These are phyloP conservation scores for Cacoxenus indagator DNA, from an alignment of 2,888 invertebrate genomes.

Conservation along the genomic window DNA sequence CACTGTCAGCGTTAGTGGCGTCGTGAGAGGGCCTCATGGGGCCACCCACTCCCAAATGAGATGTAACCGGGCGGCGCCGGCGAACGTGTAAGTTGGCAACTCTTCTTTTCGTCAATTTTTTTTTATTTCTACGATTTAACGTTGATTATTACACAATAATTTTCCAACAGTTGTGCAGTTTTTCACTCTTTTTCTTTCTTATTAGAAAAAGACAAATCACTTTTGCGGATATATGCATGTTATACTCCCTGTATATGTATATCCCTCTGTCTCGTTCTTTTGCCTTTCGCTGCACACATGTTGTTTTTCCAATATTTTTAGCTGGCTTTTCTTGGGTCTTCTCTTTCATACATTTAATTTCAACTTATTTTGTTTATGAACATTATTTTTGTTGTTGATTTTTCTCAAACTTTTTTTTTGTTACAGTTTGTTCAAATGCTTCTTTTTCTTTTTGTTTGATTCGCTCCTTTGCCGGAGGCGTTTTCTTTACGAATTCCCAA, in stretches of 20 bases:
- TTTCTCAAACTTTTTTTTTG: constrained; percentile 16
- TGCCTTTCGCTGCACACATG: no score
- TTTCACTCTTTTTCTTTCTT: not conserved
- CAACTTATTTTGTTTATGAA: not conserved
- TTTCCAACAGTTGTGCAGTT: not conserved
- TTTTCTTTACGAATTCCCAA: not conserved
- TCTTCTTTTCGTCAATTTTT: not conserved
- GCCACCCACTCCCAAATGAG: not conserved
- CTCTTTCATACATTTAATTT: not conserved
- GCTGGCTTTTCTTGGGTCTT: no score
- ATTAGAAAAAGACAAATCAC: not conserved
- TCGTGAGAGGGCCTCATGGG: not conserved
- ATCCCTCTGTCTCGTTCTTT: not conserved
- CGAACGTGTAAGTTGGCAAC: not conserved
- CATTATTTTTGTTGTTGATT: not conserved
- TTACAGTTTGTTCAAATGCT: not conserved
- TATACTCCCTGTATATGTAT: no score
- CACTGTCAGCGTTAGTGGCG: not conserved
- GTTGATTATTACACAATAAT: not conserved
- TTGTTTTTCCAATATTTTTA: no score
- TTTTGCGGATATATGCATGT: not conserved
- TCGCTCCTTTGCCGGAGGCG: not conserved
- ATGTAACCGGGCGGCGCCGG: not conserved
- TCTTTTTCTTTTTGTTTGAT: not conserved
- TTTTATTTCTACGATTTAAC: not conserved